Evolutionary conservation across 2,113 vertebrate genomes (phyloP), one percentile per base, ranked within the genome.

Genomic region (Tylochromis polylepis): DNA sequence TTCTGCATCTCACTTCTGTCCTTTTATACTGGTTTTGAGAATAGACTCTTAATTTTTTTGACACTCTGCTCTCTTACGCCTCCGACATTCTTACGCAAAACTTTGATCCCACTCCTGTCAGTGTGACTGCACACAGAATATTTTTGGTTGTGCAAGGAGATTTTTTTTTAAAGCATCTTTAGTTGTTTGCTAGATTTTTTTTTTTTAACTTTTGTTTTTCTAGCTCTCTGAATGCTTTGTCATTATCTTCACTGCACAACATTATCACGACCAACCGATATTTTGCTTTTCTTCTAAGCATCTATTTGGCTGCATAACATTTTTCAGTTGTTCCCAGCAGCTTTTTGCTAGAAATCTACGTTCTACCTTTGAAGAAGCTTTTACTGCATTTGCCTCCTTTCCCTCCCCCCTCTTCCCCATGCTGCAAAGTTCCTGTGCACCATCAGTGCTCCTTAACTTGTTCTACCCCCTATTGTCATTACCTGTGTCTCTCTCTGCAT

Each of bases 401-500:
- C 11, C 11, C 46, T 57, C 46, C 24, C 20, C 57, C 22, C 60
- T 60, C 29, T 62, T 83, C 4, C 49, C 20, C 78, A 34, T 62
- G 88, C 75, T 84, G 85, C 24, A 43, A 84, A 77, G 86, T 60
- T 31, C 53, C 43, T 53, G 22, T 87, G 67, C 89, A 84, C 88
- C 91, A 89, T 89, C 84, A 57, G 59, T 78, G 77, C 86, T 88
- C 87, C 90, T 86, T 90, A 92, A 90, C 86, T 91, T 16, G 29
- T 82, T 92, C 88, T 82, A 18, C 92, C 88, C 89, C 91, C 86
- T 57, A 81, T 89, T 89, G 90, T 92, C 87, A 91, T 88, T 94
- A 90, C 91, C 87, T 86, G 88, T 92, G 89, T 94, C 87, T 94
- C 86, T 90, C 89, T 92, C 91, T 84, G 82, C 82, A 58, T 94